phyloP scores from a whole-genome alignment of 1,140 invertebrate species.

The Panulirus ornatus region DNA sequence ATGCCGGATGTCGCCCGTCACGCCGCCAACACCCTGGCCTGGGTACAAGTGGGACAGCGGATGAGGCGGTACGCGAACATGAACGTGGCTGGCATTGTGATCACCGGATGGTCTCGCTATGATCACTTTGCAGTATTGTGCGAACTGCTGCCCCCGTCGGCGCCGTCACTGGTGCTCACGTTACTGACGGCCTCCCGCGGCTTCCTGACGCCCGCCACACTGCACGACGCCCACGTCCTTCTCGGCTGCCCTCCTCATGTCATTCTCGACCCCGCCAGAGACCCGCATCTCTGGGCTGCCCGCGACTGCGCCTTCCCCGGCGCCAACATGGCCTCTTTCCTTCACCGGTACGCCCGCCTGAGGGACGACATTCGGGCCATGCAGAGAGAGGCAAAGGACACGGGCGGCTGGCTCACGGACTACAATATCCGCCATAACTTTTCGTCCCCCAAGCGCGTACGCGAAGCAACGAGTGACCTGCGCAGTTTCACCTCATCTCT shows the following conservation, averaged over 20 bases:
- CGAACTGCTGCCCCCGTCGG: slow-evolving; percentile 83
- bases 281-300: slow-evolving; percentile 71
- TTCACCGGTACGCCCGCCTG: slow-evolving; percentile 68
- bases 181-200: slow-evolving; percentile 75
- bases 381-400: slow-evolving; percentile 51
- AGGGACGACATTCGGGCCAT: slow-evolving; percentile 23
- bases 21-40: slow-evolving; percentile 78
- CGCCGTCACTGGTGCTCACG: slow-evolving; percentile 81
- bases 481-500: slow-evolving; percentile 11
- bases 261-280: slow-evolving; percentile 74
- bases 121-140: slow-evolving; percentile 85
- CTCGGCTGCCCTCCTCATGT: slow-evolving; percentile 71
- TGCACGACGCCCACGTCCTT: slow-evolving; percentile 52
- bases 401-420: slow-evolving; percentile 77
- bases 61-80: slow-evolving; percentile 74
- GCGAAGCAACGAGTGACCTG: slow-evolving; percentile 68
- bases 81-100: slow-evolving; percentile 79
- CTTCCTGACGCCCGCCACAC: slow-evolving; percentile 55
- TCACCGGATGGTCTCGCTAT: slow-evolving; percentile 81
- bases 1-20: slow-evolving; percentile 80
- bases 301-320: slow-evolving; percentile 78
- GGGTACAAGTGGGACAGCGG: slow-evolving; percentile 80
- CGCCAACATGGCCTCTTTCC: slow-evolving; percentile 76
- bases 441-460: slow-evolving; percentile 76
- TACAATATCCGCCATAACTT: slow-evolving; percentile 78